phyloP scores from a whole-genome alignment of 1,140 invertebrate genomes.

The Paracyclopina nana region DNA sequence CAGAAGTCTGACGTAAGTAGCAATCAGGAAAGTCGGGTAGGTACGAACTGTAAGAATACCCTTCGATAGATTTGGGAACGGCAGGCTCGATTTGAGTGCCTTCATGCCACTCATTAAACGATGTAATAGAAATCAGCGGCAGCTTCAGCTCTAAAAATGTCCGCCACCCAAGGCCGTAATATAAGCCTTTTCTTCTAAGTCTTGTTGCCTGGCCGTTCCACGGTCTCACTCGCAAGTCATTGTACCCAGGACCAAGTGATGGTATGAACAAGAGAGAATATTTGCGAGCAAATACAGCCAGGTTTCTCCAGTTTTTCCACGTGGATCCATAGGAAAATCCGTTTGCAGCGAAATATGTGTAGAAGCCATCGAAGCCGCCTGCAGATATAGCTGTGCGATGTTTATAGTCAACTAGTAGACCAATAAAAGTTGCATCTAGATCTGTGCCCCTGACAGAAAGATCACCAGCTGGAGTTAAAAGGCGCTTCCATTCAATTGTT shows the following conservation, averaged over 20 bases:
- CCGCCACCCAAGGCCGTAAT: constrained; percentile 27
- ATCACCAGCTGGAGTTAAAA: constrained; percentile 24
- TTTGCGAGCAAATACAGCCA: constrained; percentile 24
- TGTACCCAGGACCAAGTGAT: constrained; percentile 32
- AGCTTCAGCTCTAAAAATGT: constrained; percentile 24
- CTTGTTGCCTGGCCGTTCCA: constrained; percentile 30
- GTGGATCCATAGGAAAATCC: constrained; percentile 30
- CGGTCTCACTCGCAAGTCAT: constrained; percentile 29
- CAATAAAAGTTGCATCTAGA: constrained; percentile 30
- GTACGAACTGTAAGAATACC: constrained; percentile 24
- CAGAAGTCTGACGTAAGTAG: constrained; percentile 22
- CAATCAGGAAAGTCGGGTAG: constrained; percentile 22
- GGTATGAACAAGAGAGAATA: constrained; percentile 29
- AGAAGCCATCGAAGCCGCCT: constrained; percentile 31
- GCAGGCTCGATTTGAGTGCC: constrained; percentile 34
- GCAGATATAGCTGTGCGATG: constrained; percentile 22
- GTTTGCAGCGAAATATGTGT: constrained; percentile 33
- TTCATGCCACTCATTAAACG: constrained; percentile 36
- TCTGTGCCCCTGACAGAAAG: constrained; percentile 25
- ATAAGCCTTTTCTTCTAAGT: constrained; percentile 26
- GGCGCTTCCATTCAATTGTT: constrained; percentile 24
- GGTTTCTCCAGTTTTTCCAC: constrained; percentile 27
- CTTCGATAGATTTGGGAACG: constrained; percentile 20
- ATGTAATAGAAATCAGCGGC: constrained; percentile 29
- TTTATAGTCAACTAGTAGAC: constrained; percentile 22